Conservation (phyloP, 2,888 invertebrate species). For the Fabriciana adippe region DNA sequence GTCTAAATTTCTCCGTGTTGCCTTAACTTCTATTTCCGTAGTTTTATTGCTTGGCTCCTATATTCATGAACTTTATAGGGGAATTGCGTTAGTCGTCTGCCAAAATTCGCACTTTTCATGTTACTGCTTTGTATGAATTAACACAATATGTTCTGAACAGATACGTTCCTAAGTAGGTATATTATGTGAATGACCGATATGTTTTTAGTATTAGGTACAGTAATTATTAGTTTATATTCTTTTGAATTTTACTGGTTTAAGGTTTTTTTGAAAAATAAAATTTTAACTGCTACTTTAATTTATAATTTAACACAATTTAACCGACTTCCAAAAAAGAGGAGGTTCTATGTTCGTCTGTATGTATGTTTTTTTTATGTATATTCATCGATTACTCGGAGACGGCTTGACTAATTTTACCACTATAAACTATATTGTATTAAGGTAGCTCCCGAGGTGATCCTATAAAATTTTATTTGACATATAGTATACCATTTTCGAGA, state of each 20-base stretch:
- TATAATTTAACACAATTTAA: no score
- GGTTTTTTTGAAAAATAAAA: no score
- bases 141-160: not conserved
- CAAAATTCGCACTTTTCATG: constrained; percentile 37
- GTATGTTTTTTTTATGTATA: no score
- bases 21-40: constrained; percentile 31
- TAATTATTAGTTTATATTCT: not conserved
- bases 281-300: no score
- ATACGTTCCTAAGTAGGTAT: not conserved
- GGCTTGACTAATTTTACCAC: no score
- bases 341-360: no score
- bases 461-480: no score
- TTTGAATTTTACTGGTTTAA: not conserved
- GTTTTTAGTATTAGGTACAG: not conserved
- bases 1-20: constrained; percentile 22
- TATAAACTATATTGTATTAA: no score
- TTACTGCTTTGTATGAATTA: constrained; percentile 14
- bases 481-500: no score
- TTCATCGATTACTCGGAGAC: no score
- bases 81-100: constrained; percentile 35
- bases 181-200: not conserved
- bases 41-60: constrained; percentile 33
- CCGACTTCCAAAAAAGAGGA: no score
- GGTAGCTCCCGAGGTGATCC: no score
- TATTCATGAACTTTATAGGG: constrained; percentile 34